Percentiles rank a stretch among this genome's conserved stretches.
Conservation (phyloP, 1,140 invertebrate species). For the Drosophila insularis region DNA sequence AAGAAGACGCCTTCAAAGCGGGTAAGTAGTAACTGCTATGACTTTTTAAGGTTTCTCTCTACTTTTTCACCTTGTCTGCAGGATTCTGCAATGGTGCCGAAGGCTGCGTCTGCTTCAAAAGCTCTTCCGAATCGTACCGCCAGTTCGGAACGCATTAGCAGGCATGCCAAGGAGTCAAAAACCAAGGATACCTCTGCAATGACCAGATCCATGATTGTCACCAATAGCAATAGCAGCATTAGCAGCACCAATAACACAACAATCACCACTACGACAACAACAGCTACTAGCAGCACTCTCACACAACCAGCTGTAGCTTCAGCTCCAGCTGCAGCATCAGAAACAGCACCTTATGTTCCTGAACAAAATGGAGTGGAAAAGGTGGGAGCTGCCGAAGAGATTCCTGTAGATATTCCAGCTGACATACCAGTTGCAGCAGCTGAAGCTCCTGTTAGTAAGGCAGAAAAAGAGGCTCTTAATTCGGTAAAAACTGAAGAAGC, state of each 20-base stretch:
- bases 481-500: slow-evolving; percentile 79
- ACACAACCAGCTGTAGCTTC: slow-evolving; percentile 6
- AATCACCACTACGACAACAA: slow-evolving; percentile 14
- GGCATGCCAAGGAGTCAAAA: slow-evolving; percentile 61
- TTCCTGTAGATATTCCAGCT: slow-evolving; percentile 15
- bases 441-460: slow-evolving; percentile 58
- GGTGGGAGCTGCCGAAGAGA: slow-evolving; percentile 29
- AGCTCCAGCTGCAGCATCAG: background rate
- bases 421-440: slow-evolving; percentile 16
- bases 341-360: background rate
- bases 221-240: slow-evolving; percentile 32
- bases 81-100: slow-evolving; percentile 66
- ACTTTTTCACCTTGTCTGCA: slow-evolving; percentile 6
- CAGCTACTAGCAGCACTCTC: background rate
- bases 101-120: slow-evolving; percentile 73
- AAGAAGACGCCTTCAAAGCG: slow-evolving; percentile 84
- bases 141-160: slow-evolving; percentile 76
- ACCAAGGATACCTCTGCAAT: slow-evolving; percentile 59
- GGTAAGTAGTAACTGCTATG: slow-evolving; percentile 66
- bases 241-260: background rate
- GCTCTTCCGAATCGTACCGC: slow-evolving; percentile 68
- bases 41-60: background rate
- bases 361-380: slow-evolving; percentile 60
- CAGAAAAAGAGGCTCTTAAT: slow-evolving; percentile 81
- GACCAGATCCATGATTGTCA: slow-evolving; percentile 72